Percentiles rank a stretch among this genome's conserved stretches.
phyloP scores from a whole-genome alignment of 2,113 vertebrate species.

The Danio rerio region GRCz12tu NC_133198.1:36164001-36164500 shows the following conservation, averaged over 20 bases:
- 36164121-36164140: conserved; percentile 12
- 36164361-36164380: background rate
- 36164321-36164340: background rate
- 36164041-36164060: conserved; percentile 2
- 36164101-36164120: conserved; percentile 27
- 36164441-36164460: no score
- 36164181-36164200: background rate
- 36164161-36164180: background rate
- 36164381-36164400: no score
- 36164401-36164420: no score
- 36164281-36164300: background rate
- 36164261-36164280: background rate
- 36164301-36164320: background rate
- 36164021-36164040: conserved; percentile 19
- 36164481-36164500: no score
- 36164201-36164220: background rate
- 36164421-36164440: no score
- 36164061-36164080: conserved; percentile 16
- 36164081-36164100: background rate
- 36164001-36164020: conserved; percentile 44
- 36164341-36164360: background rate
- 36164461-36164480: no score
- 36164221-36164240: conserved; percentile 6
- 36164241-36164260: background rate
- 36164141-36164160: background rate